phyloP scores from a whole-genome alignment of 2,113 vertebrate species.

The Rhinoderma darwinii region DNA sequence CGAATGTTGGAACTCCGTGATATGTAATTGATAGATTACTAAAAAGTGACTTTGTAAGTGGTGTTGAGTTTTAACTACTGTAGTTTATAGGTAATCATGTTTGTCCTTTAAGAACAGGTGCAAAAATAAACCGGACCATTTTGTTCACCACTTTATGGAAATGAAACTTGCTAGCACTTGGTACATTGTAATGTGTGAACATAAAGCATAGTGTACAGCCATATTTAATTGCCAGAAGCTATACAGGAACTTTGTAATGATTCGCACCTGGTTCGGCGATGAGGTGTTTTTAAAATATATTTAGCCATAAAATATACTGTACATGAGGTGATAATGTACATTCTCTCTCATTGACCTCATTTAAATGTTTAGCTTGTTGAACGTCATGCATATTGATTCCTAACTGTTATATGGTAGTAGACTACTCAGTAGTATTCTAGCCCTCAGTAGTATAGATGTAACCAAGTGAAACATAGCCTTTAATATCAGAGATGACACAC shows the following conservation, averaged over 20 bases:
- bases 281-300: conserved; percentile 10
- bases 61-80: too few species aligned
- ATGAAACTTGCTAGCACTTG: not conserved
- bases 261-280: conserved; percentile 33
- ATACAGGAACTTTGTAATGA: conserved; percentile 9
- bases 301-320: conserved; percentile 12
- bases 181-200: not conserved
- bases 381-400: not conserved
- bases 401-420: not conserved
- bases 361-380: conserved; percentile 11
- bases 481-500: not conserved
- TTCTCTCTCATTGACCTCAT: conserved; percentile 7
- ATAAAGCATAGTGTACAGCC: conserved; percentile 10
- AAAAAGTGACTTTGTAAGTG: not conserved
- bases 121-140: not conserved
- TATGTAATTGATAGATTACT: not conserved
- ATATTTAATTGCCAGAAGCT: conserved; percentile 30
- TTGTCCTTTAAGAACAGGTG: conserved; percentile 14
- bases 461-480: not conserved
- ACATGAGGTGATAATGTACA: conserved; percentile 4
- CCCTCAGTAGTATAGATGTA: not conserved
- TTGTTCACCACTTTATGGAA: not conserved
- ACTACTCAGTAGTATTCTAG: not conserved
- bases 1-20: not conserved
- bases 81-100: not conserved